Evolutionary conservation across 2,888 invertebrate species (phyloP).

Genomic region (Chrysolina haemoptera): DNA sequence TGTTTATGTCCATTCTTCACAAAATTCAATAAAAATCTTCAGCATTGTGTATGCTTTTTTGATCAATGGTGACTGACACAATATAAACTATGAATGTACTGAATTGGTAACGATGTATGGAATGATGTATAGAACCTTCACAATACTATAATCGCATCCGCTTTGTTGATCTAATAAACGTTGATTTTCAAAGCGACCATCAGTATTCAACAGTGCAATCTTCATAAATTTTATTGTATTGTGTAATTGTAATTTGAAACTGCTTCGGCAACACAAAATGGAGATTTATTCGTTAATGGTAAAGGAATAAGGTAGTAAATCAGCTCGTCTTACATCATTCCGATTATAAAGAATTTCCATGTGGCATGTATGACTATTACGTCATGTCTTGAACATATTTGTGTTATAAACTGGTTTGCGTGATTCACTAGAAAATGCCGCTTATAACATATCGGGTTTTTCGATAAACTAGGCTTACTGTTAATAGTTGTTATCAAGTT

Average conservation of each 20-base stretch:
- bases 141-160: background rate
- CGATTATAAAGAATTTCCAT: slow-evolving; percentile 9
- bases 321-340: slow-evolving; percentile 11
- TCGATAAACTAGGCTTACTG: background rate
- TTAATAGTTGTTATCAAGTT: background rate
- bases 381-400: slow-evolving; percentile 10
- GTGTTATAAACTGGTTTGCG: slow-evolving; percentile 6
- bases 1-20: too few relatives aligned
- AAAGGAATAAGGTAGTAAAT: slow-evolving; percentile 3
- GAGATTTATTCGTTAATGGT: slow-evolving; percentile 8
- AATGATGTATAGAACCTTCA: background rate
- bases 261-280: background rate
- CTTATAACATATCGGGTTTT: background rate
- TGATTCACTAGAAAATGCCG: slow-evolving; percentile 12
- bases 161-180: background rate
- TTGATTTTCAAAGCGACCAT: background rate
- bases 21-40: too few relatives aligned
- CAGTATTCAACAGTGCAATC: slow-evolving; percentile 3
- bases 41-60: too few relatives aligned
- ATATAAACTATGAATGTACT: too few relatives aligned
- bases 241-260: slow-evolving; percentile 12
- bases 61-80: too few relatives aligned
- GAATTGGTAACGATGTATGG: background rate
- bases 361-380: slow-evolving; percentile 3
- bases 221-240: background rate